Conservation (phyloP, 2,113 vertebrate species). For the Carassius carassius region DNA sequence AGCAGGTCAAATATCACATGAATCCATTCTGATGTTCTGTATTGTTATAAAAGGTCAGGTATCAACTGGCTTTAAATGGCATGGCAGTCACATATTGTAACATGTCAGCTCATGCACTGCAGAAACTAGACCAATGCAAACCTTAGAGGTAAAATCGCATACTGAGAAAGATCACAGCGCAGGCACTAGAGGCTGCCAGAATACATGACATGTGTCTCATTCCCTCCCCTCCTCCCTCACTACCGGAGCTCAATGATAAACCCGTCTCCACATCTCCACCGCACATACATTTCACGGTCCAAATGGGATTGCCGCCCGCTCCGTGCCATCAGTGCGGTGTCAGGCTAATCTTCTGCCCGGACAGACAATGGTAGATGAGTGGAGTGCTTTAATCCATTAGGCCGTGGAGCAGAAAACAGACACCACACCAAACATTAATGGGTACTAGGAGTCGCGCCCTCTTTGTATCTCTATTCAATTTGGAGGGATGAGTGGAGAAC, state of each 20-base stretch:
- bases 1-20: conserved; percentile 4
- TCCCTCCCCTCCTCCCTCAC: conserved; percentile 24
- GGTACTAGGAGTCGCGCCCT: conserved; percentile 53
- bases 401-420: conserved; percentile 62
- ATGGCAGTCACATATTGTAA: background rate
- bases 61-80: background rate
- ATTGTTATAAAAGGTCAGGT: conserved; percentile 24
- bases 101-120: background rate
- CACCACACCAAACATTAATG: conserved; percentile 53
- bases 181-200: conserved; percentile 13
- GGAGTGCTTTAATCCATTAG: conserved; percentile 71
- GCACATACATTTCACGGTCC: conserved; percentile 65
- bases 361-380: conserved; percentile 72
- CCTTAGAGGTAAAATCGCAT: background rate
- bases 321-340: conserved; percentile 67
- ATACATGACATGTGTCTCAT: conserved; percentile 30
- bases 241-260: conserved; percentile 56
- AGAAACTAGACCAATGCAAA: background rate
- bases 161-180: conserved; percentile 26
- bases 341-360: conserved; percentile 70
- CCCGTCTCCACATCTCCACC: conserved; percentile 12
- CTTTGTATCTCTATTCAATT: conserved; percentile 71
- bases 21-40: background rate
- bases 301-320: conserved; percentile 73
- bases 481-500: conserved; percentile 50